These are phyloP conservation scores for Lanius ludovicianus DNA, from an alignment of 2,113 vertebrate genomes.

Conservation along the genomic window DNA sequence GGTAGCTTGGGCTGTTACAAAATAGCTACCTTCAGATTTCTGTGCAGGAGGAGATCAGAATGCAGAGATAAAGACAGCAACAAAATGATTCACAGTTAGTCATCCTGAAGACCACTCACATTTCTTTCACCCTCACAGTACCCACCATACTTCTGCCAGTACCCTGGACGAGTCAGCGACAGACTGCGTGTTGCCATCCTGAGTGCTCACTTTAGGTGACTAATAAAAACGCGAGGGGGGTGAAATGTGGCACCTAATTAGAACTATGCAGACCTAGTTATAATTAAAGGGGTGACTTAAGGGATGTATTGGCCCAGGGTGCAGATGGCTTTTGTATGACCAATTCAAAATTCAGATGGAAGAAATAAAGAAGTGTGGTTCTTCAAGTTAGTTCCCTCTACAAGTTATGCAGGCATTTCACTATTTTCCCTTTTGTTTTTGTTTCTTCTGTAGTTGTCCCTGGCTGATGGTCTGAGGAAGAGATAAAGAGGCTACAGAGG, in stretches of 20 bases:
- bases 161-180: neutral
- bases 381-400: neutral
- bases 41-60: constrained; percentile 33
- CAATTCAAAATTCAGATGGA: neutral
- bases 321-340: neutral
- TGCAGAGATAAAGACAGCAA: neutral
- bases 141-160: constrained; percentile 3
- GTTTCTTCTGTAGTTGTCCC: neutral
- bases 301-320: neutral
- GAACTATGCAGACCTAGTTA: neutral
- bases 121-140: neutral
- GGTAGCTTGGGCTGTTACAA: neutral
- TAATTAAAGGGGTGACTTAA: neutral
- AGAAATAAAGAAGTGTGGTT: neutral
- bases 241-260: neutral
- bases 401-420: neutral
- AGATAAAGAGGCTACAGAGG: neutral
- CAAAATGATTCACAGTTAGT: constrained; percentile 38
- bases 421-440: neutral
- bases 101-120: constrained; percentile 23
- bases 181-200: neutral
- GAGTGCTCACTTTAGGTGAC: neutral
- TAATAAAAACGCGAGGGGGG: neutral
- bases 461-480: neutral
- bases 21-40: constrained; percentile 20